Conservation (phyloP, 2,113 vertebrate genomes). For the Hepsetus odoe region DNA sequence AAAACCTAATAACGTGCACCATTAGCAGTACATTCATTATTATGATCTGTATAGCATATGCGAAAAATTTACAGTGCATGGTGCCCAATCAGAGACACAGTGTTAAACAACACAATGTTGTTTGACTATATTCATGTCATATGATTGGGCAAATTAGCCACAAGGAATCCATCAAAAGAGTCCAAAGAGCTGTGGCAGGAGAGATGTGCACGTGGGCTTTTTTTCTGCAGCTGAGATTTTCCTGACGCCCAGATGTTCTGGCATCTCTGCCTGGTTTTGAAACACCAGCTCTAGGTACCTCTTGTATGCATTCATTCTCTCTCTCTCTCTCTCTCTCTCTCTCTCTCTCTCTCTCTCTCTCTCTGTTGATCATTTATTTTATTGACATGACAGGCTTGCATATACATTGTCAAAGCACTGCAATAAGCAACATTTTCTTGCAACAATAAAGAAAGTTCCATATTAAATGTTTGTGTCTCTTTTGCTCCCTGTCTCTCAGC, state of each 20-base stretch:
- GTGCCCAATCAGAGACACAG: too few species aligned
- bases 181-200: too few species aligned
- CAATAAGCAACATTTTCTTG: neutral
- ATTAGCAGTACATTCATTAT: too few species aligned
- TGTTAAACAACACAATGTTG: too few species aligned
- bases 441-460: neutral
- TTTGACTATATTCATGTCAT: too few species aligned
- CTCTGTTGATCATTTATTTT: neutral
- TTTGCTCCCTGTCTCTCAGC: conserved; percentile 66
- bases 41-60: too few species aligned
- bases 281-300: conserved; percentile 56
- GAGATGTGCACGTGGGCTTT: neutral
- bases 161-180: too few species aligned
- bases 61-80: too few species aligned
- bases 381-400: neutral
- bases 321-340: conserved; percentile 69
- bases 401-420: neutral
- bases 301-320: conserved; percentile 35
- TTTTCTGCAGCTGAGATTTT: conserved; percentile 40
- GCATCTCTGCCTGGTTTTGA: conserved; percentile 63
- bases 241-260: conserved; percentile 69
- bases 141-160: too few species aligned
- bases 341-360: conserved; percentile 64
- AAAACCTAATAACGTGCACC: too few species aligned
- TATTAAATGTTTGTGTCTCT: conserved; percentile 52